Evolutionary conservation across 2,888 invertebrate species (phyloP), one percentile per base, ranked within the genome.

Genomic region (Dryobotodes eremita): DNA sequence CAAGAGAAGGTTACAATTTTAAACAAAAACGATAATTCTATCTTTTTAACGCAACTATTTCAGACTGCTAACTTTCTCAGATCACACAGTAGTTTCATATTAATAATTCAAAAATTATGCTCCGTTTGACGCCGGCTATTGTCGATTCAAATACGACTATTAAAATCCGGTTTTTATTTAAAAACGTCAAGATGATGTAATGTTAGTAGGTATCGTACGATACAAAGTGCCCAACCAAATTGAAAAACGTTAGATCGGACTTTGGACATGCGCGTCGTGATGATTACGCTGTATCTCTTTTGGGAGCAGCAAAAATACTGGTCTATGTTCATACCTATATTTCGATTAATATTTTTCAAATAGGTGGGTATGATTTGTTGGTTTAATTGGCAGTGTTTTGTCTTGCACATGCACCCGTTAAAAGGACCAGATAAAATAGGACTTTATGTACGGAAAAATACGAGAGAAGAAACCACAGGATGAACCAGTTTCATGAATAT

Each of bases 121-220:
- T 83, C 23, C 2, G 7, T 61, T 46, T 11, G 23, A 20, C 48
- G 65, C 46, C 15, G 20, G 55, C 64, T 48, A 79, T 66, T 77
- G 50, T 71, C 50, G 36, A 65, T 57, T 65, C 42, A 66, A 71
- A 70, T 46, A 50, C 11, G n/a, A 50, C 23, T 46, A 50, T 74
- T 46, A 13, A 31, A 84, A 86, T 75, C 84, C 84, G 84, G 84
- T 84, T 84, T 36, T 75, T 17, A 46, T 57, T 75, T 57, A 50
- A 71, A 77, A 71, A 77, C 46, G 42, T 17, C 59, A 53, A 42
- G 53, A 73, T 83, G 77, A 77, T 71, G 78, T 68, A 62, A 77
- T n/a, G 10, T 61, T 26, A 48, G 23, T 26, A 65, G 13, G 26
- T 59, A 82, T 82, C 68, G 55, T 71, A 62, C 72, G 81, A 85